A percentile compares a stretch with the other conserved stretches of the same genome.
These are phyloP conservation scores for Catharus ustulatus DNA, from an alignment of 2,797 vertebrate species.

Conservation along the genomic window DNA sequence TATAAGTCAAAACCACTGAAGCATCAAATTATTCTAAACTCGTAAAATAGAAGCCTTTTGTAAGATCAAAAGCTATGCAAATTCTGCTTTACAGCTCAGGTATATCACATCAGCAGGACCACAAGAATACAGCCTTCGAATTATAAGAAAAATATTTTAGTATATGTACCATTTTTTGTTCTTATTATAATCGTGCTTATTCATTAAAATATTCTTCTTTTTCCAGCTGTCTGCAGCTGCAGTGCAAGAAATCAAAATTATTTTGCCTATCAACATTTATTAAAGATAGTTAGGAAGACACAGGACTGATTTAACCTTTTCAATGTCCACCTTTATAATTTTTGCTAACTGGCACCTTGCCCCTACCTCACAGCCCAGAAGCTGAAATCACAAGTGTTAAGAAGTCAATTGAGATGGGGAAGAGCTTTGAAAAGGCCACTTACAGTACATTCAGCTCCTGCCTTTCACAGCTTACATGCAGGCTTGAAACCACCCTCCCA, in stretches of 20 bases:
- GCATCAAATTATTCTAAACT: conserved; percentile 39
- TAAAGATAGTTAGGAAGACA: conserved; percentile 48
- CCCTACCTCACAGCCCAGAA: not conserved
- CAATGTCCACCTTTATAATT: conserved; percentile 44
- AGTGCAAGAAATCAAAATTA: conserved; percentile 49
- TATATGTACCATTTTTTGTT: conserved; percentile 14
- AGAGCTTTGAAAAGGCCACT: conserved; percentile 53
- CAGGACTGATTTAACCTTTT: conserved; percentile 65
- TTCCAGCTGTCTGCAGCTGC: conserved; percentile 21
- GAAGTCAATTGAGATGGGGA: conserved; percentile 23
- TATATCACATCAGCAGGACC: not conserved
- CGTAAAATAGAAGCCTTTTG: not conserved
- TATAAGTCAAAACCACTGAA: conserved; percentile 37
- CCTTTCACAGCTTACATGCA: not conserved
- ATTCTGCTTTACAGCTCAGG: conserved; percentile 36
- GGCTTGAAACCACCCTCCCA: not conserved
- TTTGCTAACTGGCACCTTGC: conserved; percentile 10
- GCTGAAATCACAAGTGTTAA: conserved; percentile 39
- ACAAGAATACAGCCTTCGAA: conserved; percentile 22
- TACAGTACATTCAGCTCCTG: not conserved
- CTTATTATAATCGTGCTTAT: conserved; percentile 35
- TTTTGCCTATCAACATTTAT: conserved; percentile 39
- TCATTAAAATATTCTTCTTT: conserved; percentile 36
- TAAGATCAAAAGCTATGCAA: conserved; percentile 33
- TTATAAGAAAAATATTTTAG: conserved; percentile 36